A percentile compares a stretch with the other conserved stretches of the same genome.
These are phyloP conservation scores for Urocynchramus pylzowi DNA, from an alignment of 2,113 vertebrate species.

Conservation along the genomic window DNA sequence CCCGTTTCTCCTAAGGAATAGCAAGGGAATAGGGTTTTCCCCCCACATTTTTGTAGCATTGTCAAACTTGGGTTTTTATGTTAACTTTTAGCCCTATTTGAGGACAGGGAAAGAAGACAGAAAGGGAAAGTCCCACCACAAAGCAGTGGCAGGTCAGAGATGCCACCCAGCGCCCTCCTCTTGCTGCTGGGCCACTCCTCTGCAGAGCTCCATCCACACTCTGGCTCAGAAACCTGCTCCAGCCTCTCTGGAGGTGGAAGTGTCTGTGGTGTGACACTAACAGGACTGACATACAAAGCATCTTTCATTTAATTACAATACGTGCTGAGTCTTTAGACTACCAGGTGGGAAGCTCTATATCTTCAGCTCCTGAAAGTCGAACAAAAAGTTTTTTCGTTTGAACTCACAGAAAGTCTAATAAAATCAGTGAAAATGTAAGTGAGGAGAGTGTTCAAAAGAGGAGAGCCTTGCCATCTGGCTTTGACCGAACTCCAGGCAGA, in stretches of 20 bases:
- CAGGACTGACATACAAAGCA: not conserved
- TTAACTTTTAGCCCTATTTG: not conserved
- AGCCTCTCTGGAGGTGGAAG: not conserved
- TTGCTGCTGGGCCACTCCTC: not conserved
- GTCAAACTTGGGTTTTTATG: rapidly evolving
- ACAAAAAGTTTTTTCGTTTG: no score
- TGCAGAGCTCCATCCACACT: not conserved
- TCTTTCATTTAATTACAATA: not conserved
- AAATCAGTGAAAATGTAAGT: rapidly evolving
- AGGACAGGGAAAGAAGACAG: not conserved
- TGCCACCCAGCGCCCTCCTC: rapidly evolving
- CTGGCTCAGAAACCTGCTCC: not conserved
- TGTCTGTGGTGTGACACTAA: no score
- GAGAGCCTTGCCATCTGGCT: not conserved
- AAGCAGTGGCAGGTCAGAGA: not conserved
- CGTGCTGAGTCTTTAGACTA: not conserved
- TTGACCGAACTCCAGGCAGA: not conserved
- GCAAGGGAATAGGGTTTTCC: not conserved
- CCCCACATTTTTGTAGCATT: rapidly evolving
- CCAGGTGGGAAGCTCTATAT: rapidly evolving
- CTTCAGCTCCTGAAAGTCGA: not conserved
- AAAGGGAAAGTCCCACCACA: not conserved
- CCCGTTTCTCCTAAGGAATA: slow-evolving; percentile 87
- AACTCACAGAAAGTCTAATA: not conserved
- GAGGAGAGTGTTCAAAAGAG: not conserved